phyloP scores from a whole-genome alignment of 2,113 vertebrate genomes.

The Gymnobelideus leadbeateri region DNA sequence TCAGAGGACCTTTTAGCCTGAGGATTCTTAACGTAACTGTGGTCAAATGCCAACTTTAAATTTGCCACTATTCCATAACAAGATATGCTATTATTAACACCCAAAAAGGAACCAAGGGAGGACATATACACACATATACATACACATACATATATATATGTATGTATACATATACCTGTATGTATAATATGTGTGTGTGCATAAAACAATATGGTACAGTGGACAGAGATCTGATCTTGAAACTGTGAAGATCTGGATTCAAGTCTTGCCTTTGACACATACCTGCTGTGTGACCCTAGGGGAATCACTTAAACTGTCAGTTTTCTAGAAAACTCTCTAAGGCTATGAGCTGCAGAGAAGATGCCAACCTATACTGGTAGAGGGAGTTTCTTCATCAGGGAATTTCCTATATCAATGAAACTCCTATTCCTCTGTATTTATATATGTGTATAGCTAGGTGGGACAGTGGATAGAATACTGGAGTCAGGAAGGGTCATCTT shows the following conservation, averaged over 20 bases:
- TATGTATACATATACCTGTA: not conserved
- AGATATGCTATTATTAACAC: constrained; percentile 17
- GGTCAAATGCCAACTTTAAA: not conserved
- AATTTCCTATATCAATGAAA: not conserved
- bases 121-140: not conserved
- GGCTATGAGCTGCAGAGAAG: not conserved
- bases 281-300: not conserved
- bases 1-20: not conserved
- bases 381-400: not conserved
- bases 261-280: not conserved
- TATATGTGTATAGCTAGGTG: not conserved
- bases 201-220: not conserved
- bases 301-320: not conserved
- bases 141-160: not conserved
- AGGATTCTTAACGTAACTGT: not conserved
- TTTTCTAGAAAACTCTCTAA: not conserved
- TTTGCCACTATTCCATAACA: not conserved
- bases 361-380: not conserved
- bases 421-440: not conserved
- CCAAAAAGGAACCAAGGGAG: constrained; percentile 31
- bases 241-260: not conserved
- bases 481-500: not conserved
- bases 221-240: not conserved
- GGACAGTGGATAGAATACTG: not conserved
- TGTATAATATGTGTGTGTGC: not conserved